Conservation (phyloP, 2,888 invertebrate genomes). For the Ichneumoninae sp. region DNA sequence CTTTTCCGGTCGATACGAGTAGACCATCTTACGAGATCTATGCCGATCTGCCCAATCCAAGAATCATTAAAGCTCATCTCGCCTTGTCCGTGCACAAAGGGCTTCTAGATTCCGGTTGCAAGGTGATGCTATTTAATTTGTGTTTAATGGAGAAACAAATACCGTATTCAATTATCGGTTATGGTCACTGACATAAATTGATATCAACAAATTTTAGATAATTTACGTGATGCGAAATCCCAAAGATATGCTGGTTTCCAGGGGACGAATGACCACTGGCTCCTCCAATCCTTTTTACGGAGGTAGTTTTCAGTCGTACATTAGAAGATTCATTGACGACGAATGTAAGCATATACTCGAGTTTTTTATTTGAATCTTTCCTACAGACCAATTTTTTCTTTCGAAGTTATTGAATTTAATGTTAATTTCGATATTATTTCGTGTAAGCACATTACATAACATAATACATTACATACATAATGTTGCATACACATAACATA, state of each 20-base stretch:
- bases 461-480: too few relatives aligned
- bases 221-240: slow-evolving; percentile 81
- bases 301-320: background rate
- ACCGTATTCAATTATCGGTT: background rate
- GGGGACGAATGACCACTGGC: slow-evolving; percentile 68
- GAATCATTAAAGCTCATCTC: slow-evolving; percentile 89
- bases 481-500: too few relatives aligned
- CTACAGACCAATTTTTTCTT: too few relatives aligned
- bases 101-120: slow-evolving; percentile 64
- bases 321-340: background rate
- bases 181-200: background rate
- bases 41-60: slow-evolving; percentile 82
- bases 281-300: background rate
- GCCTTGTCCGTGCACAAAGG: slow-evolving; percentile 89
- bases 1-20: slow-evolving; percentile 83
- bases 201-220: slow-evolving; percentile 70
- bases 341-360: background rate
- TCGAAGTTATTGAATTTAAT: too few relatives aligned
- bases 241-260: slow-evolving; percentile 79
- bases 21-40: slow-evolving; percentile 87
- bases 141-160: background rate
- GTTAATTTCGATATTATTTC: too few relatives aligned
- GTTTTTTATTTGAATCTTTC: background rate
- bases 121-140: slow-evolving; percentile 49
- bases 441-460: too few relatives aligned